phyloP scores from a whole-genome alignment of 2,888 invertebrate species.

The Lamellibrachia satsuma region DNA sequence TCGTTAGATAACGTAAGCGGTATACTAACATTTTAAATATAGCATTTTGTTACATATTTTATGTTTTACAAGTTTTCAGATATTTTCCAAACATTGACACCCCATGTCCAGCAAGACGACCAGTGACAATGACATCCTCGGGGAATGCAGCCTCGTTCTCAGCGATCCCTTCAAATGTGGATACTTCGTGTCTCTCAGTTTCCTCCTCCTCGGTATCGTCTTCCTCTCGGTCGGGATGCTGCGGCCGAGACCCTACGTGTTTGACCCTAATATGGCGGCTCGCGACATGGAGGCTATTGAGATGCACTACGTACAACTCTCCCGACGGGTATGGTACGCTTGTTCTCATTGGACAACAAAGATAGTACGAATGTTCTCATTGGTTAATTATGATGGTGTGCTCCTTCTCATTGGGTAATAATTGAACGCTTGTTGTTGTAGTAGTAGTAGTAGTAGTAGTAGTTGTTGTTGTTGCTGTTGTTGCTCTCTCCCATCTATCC shows the following conservation, averaged over 20 bases:
- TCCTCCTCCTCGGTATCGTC: constrained; percentile 42
- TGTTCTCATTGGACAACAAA: neutral
- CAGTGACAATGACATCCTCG: neutral
- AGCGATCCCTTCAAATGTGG: constrained; percentile 25
- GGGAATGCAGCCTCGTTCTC: neutral
- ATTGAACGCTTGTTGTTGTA: neutral
- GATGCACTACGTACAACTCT: constrained; percentile 39
- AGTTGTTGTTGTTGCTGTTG: too few species aligned
- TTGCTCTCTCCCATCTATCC: too few species aligned
- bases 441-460: too few species aligned
- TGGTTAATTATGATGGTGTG: neutral
- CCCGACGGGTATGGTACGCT: neutral
- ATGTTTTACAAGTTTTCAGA: neutral
- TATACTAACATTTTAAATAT: too few species aligned
- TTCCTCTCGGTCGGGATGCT: constrained; percentile 47
- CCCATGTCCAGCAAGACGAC: neutral
- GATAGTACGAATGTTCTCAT: neutral
- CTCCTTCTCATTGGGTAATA: neutral
- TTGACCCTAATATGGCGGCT: constrained; percentile 47
- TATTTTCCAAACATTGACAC: neutral
- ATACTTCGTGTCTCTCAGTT: constrained; percentile 32
- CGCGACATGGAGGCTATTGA: constrained; percentile 52
- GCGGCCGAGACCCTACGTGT: constrained; percentile 47
- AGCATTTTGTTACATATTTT: neutral
- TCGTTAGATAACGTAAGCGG: too few species aligned